Base-by-base conservation (phyloP, 2,888 invertebrate genomes). In the Liopterus haemorrhoidalis region DNA sequence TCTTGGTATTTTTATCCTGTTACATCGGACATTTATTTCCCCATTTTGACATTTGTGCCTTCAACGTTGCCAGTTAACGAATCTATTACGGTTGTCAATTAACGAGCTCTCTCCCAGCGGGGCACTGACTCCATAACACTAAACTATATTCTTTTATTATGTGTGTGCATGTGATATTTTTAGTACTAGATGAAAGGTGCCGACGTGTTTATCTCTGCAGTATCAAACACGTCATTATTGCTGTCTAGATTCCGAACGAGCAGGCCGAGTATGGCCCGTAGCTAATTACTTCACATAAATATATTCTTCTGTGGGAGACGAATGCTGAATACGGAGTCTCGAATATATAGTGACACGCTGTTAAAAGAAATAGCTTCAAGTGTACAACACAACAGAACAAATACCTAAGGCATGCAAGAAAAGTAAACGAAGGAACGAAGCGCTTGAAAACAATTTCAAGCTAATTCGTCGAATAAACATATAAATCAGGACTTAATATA, bases 401-500 rank as follows among this genome's bases (percentile, higher is more conserved):
- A n/a, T n/a, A n/a, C n/a, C n/a, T n/a, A n/a, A n/a, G n/a, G n/a
- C n/a, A n/a, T n/a, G n/a, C n/a, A n/a, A n/a, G n/a, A n/a, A n/a
- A n/a, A n/a, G n/a, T n/a, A n/a, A n/a, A n/a, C n/a, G n/a, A 21
- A 15, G 22, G 32, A 41, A 24, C 31, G 14, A 18, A 25, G 15
- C 33, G 41, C 32, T 35, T 37, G 24, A 48, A 54, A 57, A 54
- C 55, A 54, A 58, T 54, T 52, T 53, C 27, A 49, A 51, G 55
- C 56, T 60, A 60, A 62, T 62, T 64, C 60, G 54, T 54, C 60
- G 57, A 61, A 60, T 60, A 63, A 65, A 64, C 64, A 64, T 57
- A 65, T 65, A 65, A 65, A 65, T 65, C 65, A 63, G 62, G 54
- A 54, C 50, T 51, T 56, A 57, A 64, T 64, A 64, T 64, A 65